phyloP scores from a whole-genome alignment of 1,140 invertebrate genomes.

The Drosophila seguyi region DNA sequence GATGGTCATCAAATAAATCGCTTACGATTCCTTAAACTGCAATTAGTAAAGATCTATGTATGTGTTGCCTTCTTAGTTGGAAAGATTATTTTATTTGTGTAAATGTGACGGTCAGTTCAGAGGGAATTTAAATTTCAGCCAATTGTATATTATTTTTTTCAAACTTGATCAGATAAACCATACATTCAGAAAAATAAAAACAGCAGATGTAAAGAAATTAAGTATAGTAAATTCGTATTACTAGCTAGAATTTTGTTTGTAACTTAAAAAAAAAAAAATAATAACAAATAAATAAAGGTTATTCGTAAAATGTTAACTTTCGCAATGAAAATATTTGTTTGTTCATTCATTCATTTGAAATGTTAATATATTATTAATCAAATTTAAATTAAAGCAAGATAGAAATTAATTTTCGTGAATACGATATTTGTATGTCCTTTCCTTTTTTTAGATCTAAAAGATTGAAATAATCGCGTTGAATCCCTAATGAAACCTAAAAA shows the following conservation, averaged over 20 bases:
- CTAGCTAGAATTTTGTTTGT: no score
- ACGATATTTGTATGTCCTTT: neutral
- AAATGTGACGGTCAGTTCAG: neutral
- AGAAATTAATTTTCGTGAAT: neutral
- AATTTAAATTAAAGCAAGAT: neutral
- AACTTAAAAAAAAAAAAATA: neutral
- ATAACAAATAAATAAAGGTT: neutral
- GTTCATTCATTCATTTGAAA: neutral
- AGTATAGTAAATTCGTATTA: no score
- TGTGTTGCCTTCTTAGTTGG: neutral
- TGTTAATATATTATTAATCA: neutral
- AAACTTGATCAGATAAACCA: neutral
- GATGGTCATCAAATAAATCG: slow-evolving; percentile 3
- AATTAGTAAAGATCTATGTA: slow-evolving; percentile 1
- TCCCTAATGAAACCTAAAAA: no score
- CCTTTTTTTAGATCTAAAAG: neutral
- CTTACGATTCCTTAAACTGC: slow-evolving; percentile 9
- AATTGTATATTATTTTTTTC: no score
- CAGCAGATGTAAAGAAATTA: no score
- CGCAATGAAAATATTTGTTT: neutral
- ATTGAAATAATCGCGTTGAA: no score
- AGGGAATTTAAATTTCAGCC: neutral
- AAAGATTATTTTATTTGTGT: neutral
- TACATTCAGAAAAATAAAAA: no score
- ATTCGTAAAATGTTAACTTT: no score